phyloP scores from a whole-genome alignment of 2,888 invertebrate genomes.

The Oxycera nigricornis region DNA sequence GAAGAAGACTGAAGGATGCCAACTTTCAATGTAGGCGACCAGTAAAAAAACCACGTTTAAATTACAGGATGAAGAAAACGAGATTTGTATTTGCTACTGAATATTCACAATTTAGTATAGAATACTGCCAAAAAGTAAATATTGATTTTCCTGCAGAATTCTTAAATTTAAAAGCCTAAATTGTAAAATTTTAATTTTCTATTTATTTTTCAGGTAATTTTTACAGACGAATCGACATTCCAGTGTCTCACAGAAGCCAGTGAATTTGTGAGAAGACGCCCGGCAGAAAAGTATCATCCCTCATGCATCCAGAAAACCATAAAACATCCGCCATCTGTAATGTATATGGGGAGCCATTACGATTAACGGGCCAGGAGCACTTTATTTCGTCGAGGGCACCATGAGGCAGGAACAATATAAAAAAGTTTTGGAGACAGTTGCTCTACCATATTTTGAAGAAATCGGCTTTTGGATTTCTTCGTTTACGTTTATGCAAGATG shows the following conservation, averaged over 20 bases:
- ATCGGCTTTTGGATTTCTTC: no score
- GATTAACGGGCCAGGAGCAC: neutral
- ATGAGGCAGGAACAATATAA: neutral
- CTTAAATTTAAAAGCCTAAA: no score
- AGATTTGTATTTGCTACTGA: no score
- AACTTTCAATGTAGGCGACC: no score
- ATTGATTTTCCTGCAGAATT: no score
- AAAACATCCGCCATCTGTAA: neutral
- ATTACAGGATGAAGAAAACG: no score
- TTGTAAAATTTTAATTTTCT: no score
- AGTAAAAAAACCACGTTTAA: no score
- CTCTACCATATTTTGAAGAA: neutral
- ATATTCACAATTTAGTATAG: no score
- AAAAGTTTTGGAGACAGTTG: neutral
- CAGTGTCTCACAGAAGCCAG: constrained; percentile 24
- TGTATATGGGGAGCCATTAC: neutral
- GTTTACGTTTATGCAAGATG: neutral
- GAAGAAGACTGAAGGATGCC: no score
- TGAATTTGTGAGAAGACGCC: neutral
- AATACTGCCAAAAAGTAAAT: no score
- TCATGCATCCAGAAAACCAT: neutral
- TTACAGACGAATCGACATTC: constrained; percentile 5
- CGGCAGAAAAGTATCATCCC: neutral
- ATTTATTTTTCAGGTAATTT: neutral
- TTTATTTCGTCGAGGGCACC: neutral